Base-by-base conservation (phyloP, 2,797 vertebrate genomes). In the Oreonectes daqikongensis region DNA sequence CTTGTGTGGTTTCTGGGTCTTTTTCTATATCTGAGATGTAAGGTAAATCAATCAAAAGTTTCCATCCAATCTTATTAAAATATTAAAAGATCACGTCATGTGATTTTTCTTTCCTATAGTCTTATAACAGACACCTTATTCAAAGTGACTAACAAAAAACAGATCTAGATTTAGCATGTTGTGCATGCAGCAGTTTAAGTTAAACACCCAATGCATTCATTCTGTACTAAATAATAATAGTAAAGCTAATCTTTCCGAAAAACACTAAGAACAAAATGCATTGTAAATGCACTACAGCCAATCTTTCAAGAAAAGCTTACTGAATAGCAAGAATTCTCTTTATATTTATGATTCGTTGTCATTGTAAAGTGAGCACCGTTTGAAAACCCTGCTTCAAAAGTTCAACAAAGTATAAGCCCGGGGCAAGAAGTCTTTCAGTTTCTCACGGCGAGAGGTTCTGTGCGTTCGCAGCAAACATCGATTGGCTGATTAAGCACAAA, bases 401-500 rank as follows among this genome's bases (percentile, higher is more conserved):
- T n/a, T n/a, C n/a, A n/a, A n/a, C n/a, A 77, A 77, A 57, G 52
- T 69, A 72, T 79, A 83, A 82, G 80, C 60, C 7, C 17, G 46
- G 80, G 80, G 71, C 61, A 81, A 76, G 69, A 80, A 79, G 81
- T 82, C 77, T 78, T 75, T 79, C 64, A 72, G 79, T 84, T 88
- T 87, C 85, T 88, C 85, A 86, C 81, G 79, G 63, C 40, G 38
- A 20, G 11, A 35, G 63, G 63, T 68, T 68, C 69, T 64, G 38
- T 78, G 64, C 53, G 63, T 69, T 73, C 75, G 80, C 79, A 78
- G 76, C 61, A 53, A 52, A 38, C 86, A 84, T 85, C 82, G 89
- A 94, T 92, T 32, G 83, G 87, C 91, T 92, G 93, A 92, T 94
- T 91, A 94, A 88, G 86, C 82, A 84, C 73, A 79, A 85, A 94